Conservation (phyloP, 2,888 invertebrate genomes). For the Amphimallon solstitiale region DNA sequence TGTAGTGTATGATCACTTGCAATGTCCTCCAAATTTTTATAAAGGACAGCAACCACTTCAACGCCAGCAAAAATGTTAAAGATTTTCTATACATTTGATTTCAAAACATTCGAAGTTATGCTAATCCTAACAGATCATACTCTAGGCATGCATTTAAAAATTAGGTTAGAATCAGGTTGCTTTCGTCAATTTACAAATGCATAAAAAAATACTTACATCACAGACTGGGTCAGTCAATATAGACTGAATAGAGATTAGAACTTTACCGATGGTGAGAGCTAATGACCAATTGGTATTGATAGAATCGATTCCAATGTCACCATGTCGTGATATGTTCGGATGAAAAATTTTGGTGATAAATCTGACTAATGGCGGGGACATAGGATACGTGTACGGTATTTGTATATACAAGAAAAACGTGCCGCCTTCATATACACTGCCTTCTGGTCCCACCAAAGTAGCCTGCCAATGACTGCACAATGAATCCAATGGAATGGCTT, state of each 20-base stretch:
- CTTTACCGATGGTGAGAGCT: slow-evolving; percentile 89
- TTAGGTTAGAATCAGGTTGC: no score
- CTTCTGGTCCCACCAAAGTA: slow-evolving; percentile 88
- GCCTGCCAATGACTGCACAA: slow-evolving; percentile 94
- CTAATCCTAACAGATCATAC: no score
- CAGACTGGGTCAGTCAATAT: slow-evolving; percentile 90
- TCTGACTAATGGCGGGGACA: slow-evolving; percentile 90
- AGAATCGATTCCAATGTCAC: slow-evolving; percentile 94
- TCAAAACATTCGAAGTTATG: no score
- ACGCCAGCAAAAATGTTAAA: no score
- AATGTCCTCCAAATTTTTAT: no score
- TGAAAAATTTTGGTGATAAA: slow-evolving; percentile 94
- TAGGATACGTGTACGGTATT: slow-evolving; percentile 89
- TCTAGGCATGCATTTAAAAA: no score
- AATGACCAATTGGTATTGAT: slow-evolving; percentile 97
- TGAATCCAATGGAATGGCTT: slow-evolving; percentile 82
- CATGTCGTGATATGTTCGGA: slow-evolving; percentile 94
- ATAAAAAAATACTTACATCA: slow-evolving; percentile 67
- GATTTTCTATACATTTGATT: no score
- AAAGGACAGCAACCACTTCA: no score
- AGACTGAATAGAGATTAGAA: slow-evolving; percentile 88
- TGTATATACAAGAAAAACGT: slow-evolving; percentile 91
- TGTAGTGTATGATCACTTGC: no score
- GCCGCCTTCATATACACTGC: slow-evolving; percentile 95
- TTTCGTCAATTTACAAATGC: no score